Evolutionary conservation across 1,140 invertebrate species (phyloP).

Genomic region (Drosophila malerkotliana): DNA sequence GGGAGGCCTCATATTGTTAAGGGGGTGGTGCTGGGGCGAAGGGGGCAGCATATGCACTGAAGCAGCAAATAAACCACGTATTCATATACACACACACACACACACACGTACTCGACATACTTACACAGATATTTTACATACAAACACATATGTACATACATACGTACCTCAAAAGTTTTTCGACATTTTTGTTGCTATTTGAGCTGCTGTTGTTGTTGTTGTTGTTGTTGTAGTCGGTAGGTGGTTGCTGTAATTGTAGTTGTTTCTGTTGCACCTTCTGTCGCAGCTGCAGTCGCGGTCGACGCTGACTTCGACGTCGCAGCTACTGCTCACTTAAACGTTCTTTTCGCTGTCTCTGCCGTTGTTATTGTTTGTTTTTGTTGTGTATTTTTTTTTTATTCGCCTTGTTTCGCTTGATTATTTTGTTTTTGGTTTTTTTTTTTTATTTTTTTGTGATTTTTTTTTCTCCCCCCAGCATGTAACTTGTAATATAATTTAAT

Average conservation of each 20-base stretch:
- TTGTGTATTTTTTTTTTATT: slow-evolving; percentile 54
- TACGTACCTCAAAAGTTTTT: slow-evolving; percentile 78
- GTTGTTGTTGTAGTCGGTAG: no score
- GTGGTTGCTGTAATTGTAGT: slow-evolving; percentile 31
- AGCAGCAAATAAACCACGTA: slow-evolving; percentile 80
- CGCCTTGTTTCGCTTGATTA: slow-evolving; percentile 74
- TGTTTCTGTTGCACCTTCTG: slow-evolving; percentile 43
- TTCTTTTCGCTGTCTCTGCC: slow-evolving; percentile 28
- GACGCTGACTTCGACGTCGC: background rate
- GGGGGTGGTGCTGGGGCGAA: slow-evolving; percentile 20
- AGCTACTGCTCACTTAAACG: slow-evolving; percentile 60
- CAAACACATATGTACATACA: slow-evolving; percentile 42
- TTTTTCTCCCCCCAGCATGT: slow-evolving; percentile 45
- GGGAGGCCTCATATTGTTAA: slow-evolving; percentile 6
- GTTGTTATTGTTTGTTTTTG: slow-evolving; percentile 56
- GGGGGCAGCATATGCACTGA: slow-evolving; percentile 68
- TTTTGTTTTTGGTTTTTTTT: slow-evolving; percentile 49
- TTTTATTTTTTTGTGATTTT: slow-evolving; percentile 8
- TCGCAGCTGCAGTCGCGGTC: slow-evolving; percentile 8
- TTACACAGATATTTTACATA: slow-evolving; percentile 30
- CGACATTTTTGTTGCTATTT: slow-evolving; percentile 78
- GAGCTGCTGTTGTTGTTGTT: slow-evolving; percentile 37
- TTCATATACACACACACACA: slow-evolving; percentile 54
- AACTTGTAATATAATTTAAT: slow-evolving; percentile 78
- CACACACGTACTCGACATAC: slow-evolving; percentile 9